phyloP scores from a whole-genome alignment of 2,888 invertebrate species.

The Priocnemis perturbator region DNA sequence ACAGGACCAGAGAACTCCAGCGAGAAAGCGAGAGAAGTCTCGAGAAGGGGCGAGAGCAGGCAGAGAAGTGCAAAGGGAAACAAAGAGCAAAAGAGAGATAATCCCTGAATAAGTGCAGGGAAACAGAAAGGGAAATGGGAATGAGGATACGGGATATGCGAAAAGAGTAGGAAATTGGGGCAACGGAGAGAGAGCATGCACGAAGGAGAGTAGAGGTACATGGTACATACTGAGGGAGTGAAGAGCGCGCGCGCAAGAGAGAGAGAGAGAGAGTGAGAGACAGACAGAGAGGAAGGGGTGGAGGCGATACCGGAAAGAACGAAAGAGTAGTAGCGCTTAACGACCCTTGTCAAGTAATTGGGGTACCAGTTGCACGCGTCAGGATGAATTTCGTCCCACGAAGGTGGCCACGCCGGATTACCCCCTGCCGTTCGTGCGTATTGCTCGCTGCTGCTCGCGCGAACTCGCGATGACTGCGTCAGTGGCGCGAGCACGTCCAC shows the following conservation, averaged over 20 bases:
- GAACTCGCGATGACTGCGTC: background rate
- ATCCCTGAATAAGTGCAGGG: background rate
- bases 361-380: slow-evolving; percentile 67
- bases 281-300: slow-evolving; percentile 41
- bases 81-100: background rate
- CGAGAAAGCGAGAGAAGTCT: no score
- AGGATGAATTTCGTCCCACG: slow-evolving; percentile 57
- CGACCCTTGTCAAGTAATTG: slow-evolving; percentile 62
- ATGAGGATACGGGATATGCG: background rate
- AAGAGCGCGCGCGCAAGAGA: background rate
- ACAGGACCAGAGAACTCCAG: slow-evolving; percentile 19
- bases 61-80: background rate
- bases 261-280: slow-evolving; percentile 24
- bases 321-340: slow-evolving; percentile 42
- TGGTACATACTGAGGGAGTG: background rate
- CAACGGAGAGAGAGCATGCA: background rate
- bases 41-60: background rate
- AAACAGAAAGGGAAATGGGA: slow-evolving; percentile 1
- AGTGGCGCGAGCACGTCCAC: background rate
- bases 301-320: slow-evolving; percentile 12
- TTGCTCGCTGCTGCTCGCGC: background rate
- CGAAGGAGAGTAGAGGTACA: background rate
- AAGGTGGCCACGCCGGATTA: no score
- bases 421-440: no score
- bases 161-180: background rate